Evolutionary conservation across 2,113 vertebrate genomes (phyloP).

Genomic region (Oceanodroma tethys): DNA sequence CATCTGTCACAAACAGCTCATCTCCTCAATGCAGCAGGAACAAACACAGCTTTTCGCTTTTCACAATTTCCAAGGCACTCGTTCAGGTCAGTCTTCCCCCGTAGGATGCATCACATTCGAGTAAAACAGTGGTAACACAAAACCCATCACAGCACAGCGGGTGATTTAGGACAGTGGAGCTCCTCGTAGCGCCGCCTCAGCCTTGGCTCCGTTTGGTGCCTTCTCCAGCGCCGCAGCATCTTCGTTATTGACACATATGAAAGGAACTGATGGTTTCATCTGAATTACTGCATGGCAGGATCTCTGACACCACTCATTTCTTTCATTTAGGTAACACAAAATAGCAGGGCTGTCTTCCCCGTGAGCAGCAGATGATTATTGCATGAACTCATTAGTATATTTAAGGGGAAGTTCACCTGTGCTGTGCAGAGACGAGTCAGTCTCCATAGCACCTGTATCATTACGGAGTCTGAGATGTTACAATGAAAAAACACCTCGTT

Average conservation of each 20-base stretch:
- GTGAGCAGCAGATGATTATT: not conserved
- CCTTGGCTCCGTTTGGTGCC: not conserved
- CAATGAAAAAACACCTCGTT: not conserved
- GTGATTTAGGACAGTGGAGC: not conserved
- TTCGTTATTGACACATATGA: not conserved
- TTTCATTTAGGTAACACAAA: not conserved
- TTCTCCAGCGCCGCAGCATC: not conserved
- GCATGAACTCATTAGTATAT: not conserved
- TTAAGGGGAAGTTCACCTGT: not conserved
- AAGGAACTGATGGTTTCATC: not conserved
- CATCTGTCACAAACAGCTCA: not conserved
- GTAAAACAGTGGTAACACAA: not conserved
- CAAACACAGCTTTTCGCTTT: not conserved
- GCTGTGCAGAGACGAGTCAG: not conserved
- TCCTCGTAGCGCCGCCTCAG: not conserved
- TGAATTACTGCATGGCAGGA: not conserved
- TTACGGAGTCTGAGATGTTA: not conserved
- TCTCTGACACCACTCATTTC: not conserved
- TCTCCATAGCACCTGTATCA: not conserved
- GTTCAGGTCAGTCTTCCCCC: fast-evolving
- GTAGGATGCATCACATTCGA: not conserved
- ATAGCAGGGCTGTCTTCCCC: not conserved
- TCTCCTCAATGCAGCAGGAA: not conserved
- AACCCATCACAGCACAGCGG: not conserved
- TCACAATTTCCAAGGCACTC: not conserved